Conservation (phyloP, 2,888 invertebrate species). For the Lissonota sp. region DNA sequence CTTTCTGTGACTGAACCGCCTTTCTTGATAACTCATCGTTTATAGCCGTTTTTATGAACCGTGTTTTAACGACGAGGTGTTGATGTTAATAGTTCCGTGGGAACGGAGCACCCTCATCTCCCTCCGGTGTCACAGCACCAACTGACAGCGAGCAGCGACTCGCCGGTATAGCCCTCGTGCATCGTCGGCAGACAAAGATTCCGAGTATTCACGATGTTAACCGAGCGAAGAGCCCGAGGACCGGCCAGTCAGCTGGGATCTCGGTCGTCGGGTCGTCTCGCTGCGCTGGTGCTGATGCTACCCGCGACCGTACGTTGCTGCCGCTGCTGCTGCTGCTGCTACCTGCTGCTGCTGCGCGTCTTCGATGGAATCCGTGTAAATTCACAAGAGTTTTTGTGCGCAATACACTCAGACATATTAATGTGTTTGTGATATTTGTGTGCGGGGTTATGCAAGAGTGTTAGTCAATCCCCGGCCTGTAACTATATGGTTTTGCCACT, state of each 20-base stretch:
- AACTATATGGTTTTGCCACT: no score
- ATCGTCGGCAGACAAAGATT: conserved; percentile 77
- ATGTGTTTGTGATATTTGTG: not conserved
- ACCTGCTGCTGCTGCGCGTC: conserved; percentile 40
- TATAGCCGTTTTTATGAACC: conserved; percentile 1
- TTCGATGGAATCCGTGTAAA: not conserved
- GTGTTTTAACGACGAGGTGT: conserved; percentile 50
- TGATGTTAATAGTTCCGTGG: conserved; percentile 67
- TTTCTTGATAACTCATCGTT: conserved; percentile 7
- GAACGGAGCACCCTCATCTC: conserved; percentile 72
- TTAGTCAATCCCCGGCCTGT: no score
- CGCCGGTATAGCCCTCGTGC: conserved; percentile 78
- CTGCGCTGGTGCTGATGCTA: conserved; percentile 63
- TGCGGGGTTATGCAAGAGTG: not conserved
- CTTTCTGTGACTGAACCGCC: not conserved
- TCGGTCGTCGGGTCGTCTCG: conserved; percentile 40
- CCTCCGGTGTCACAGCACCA: conserved; percentile 78
- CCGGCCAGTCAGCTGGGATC: conserved; percentile 78
- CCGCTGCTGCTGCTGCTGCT: conserved; percentile 62
- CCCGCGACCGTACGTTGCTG: conserved; percentile 26
- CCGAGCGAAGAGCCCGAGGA: conserved; percentile 71
- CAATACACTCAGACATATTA: no score
- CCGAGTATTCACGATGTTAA: conserved; percentile 72
- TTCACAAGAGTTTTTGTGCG: not conserved
- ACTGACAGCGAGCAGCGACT: conserved; percentile 76